phyloP scores from a whole-genome alignment of 2,113 vertebrate genomes.

The Crotalus horridus region DNA sequence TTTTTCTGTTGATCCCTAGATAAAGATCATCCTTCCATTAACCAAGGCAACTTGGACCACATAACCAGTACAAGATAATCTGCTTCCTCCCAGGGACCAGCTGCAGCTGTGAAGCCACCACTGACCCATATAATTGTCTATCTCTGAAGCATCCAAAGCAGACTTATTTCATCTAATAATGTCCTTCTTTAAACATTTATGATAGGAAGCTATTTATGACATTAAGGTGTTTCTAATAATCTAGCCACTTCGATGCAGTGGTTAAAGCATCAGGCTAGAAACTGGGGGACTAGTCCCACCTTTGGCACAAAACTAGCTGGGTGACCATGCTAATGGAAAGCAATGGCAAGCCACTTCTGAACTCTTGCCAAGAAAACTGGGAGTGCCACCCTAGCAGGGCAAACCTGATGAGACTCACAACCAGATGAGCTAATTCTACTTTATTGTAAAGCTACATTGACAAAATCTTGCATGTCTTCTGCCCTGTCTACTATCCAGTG shows the following conservation, averaged over 20 bases:
- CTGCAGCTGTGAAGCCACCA: background rate
- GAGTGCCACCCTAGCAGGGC: background rate
- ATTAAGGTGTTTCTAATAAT: background rate
- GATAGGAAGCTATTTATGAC: background rate
- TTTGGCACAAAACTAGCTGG: background rate
- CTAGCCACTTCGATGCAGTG: background rate
- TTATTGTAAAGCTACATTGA: background rate
- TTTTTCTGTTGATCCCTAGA: background rate
- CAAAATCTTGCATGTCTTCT: background rate
- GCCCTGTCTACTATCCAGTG: background rate
- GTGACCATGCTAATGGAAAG: background rate
- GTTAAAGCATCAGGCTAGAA: background rate
- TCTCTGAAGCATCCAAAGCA: background rate
- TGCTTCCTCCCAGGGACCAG: background rate
- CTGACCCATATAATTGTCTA: background rate
- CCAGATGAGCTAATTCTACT: background rate
- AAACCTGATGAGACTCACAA: background rate
- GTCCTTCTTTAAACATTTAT: background rate
- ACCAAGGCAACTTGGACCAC: background rate
- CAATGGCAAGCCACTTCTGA: background rate
- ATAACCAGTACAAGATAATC: background rate
- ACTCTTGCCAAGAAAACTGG: background rate
- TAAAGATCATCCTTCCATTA: background rate
- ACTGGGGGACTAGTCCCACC: background rate
- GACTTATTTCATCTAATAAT: background rate